Evolutionary conservation across 1,140 invertebrate genomes (phyloP).

Genomic region (Amyelois transitella): DNA sequence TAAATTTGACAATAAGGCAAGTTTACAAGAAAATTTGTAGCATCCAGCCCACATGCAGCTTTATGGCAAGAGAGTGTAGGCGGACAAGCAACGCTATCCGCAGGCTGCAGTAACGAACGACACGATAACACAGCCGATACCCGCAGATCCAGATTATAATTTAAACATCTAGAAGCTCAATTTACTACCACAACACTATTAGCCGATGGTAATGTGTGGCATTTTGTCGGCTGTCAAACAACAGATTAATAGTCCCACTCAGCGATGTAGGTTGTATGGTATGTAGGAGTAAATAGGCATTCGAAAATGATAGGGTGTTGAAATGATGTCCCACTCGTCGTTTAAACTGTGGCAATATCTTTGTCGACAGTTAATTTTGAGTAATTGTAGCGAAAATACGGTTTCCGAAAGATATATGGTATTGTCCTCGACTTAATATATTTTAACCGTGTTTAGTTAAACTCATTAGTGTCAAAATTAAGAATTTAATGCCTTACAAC

Average conservation of each 20-base stretch:
- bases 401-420: no score
- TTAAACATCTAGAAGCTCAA: constrained; percentile 7
- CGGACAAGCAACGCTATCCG: constrained; percentile 32
- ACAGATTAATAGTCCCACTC: neutral
- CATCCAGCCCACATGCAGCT: constrained; percentile 22
- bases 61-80: constrained; percentile 36
- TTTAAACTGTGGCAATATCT: no score
- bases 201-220: constrained; percentile 16
- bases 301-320: neutral
- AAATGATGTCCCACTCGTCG: no score
- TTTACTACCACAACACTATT: constrained; percentile 21
- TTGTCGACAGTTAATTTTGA: no score
- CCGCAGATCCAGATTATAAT: constrained; percentile 21
- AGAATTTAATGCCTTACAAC: no score
- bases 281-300: constrained; percentile 1
- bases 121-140: constrained; percentile 27
- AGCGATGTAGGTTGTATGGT: neutral
- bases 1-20: neutral
- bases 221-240: constrained; percentile 4
- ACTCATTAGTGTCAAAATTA: no score
- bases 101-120: constrained; percentile 24
- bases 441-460: no score
- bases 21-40: constrained; percentile 9
- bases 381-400: no score
- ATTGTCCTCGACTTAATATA: no score